Evolutionary conservation across 2,113 vertebrate genomes (phyloP).

Genomic region (Oryctolagus cuniculus): DNA sequence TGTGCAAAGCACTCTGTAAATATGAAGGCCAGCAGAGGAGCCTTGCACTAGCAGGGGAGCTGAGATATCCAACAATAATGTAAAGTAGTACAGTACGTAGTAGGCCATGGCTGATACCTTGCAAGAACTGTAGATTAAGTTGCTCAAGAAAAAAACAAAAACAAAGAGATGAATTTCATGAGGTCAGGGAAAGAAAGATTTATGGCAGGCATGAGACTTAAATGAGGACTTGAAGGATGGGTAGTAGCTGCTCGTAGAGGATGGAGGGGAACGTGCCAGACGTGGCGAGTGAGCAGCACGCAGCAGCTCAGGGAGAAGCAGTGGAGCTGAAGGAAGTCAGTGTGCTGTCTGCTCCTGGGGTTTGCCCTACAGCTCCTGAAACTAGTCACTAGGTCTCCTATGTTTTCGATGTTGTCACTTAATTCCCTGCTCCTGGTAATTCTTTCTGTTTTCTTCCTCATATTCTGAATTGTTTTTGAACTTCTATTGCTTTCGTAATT

Average conservation of each 20-base stretch:
- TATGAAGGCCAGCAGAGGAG: neutral
- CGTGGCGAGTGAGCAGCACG: neutral
- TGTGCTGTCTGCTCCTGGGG: neutral
- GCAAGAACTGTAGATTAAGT: neutral
- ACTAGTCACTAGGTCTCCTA: neutral
- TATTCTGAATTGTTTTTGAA: conserved; percentile 6
- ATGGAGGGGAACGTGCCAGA: neutral
- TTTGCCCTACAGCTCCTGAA: neutral
- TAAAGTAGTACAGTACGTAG: neutral
- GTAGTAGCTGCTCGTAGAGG: neutral
- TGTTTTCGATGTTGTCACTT: neutral
- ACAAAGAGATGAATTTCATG: neutral
- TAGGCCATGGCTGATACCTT: neutral
- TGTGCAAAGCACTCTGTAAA: neutral
- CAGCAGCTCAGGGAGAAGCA: neutral
- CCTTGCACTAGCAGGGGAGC: neutral
- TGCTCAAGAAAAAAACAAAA: neutral
- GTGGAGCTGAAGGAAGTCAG: neutral
- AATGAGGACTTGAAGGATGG: neutral
- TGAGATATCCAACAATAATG: neutral
- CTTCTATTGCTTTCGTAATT: conserved; percentile 26
- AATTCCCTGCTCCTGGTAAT: neutral
- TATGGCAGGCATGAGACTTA: neutral
- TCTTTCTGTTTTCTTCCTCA: neutral
- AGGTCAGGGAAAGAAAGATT: neutral